Conservation (phyloP, 2,797 vertebrate genomes). For the Podarcis lilfordi region DNA sequence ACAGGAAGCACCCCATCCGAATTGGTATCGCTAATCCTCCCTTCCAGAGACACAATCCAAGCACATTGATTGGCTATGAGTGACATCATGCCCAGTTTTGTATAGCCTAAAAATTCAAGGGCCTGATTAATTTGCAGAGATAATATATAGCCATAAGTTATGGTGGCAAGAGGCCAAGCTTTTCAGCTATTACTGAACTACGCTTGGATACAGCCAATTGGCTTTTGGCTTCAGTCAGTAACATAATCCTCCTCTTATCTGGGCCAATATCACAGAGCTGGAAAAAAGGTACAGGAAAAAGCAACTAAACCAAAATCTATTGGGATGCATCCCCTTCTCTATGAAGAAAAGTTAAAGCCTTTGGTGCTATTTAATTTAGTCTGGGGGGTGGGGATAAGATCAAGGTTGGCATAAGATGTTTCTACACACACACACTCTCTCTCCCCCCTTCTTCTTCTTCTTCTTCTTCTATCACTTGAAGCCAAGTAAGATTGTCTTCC, state of each 20-base stretch:
- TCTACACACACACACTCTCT: too few species aligned
- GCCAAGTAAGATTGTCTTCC: too few species aligned
- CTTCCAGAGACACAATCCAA: background rate
- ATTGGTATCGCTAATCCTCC: background rate
- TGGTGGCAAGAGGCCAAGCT: background rate
- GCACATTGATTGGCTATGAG: background rate
- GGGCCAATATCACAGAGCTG: background rate
- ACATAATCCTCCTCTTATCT: background rate
- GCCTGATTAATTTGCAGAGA: background rate
- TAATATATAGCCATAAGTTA: background rate
- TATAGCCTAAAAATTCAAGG: background rate
- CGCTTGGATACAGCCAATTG: background rate
- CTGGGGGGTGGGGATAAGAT: background rate
- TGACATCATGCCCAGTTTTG: slow-evolving; percentile 7
- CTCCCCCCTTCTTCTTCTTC: too few species aligned
- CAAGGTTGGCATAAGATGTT: background rate
- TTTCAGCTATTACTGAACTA: background rate
- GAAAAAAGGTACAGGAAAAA: background rate
- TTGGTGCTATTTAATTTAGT: background rate
- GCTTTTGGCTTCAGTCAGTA: background rate
- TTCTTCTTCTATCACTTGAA: too few species aligned
- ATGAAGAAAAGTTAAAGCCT: background rate
- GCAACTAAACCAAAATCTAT: background rate
- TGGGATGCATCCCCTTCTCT: background rate
- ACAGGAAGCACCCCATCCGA: background rate